Base-by-base conservation (phyloP, 2,797 vertebrate species). In the Gallirallus australis region DNA sequence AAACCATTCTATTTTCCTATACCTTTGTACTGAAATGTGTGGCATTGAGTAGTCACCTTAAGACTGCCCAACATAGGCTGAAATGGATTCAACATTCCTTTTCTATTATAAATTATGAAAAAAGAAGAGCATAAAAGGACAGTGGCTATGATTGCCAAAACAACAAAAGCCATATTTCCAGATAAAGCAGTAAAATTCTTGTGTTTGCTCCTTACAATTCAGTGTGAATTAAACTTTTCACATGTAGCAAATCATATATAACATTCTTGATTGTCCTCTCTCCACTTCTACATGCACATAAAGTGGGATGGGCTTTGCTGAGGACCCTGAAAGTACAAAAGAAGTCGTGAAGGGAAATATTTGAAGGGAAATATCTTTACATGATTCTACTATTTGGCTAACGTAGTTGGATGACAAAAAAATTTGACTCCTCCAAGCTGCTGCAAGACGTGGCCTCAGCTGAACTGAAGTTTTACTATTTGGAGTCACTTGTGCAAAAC, bases 331-430 rank as follows among this genome's bases (percentile, higher is more conserved):
- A 78, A 86, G 17, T 7, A 56, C 2, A 42, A 47, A 82, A 48
- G 39, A 59, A 19, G 6, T 24, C 73, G 25, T 6, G 8, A 83
- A 57, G 3, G 4, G 18, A 69, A 70, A 47, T 21, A 66, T n/a
- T 31, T 31, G 7, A 27, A 39, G 8, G 10, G 20, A 56, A 64
- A 31, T 15, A 8, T 25, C 31, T n/a, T 45, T 5, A 61, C 78
- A 24, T 25, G 33, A 40, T 11, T 61, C 20, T 25, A 20, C 7
- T 16, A 18, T 11, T 50, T 35, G 18, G 7, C 8, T 10, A 66
- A 61, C 0, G 0, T 4, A 45, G 15, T 1, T 53, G 42, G 15
- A 21, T 86, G 0, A 0, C 60, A 31, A 88, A 31, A 88, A 64
- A 24, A 35, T 0, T 1, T 7, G 18, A 50, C 7, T 54, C 9